Percentiles rank a stretch among this genome's conserved stretches.
Conservation (phyloP, 2,113 vertebrate genomes). For the Semnornis frantzii region DNA sequence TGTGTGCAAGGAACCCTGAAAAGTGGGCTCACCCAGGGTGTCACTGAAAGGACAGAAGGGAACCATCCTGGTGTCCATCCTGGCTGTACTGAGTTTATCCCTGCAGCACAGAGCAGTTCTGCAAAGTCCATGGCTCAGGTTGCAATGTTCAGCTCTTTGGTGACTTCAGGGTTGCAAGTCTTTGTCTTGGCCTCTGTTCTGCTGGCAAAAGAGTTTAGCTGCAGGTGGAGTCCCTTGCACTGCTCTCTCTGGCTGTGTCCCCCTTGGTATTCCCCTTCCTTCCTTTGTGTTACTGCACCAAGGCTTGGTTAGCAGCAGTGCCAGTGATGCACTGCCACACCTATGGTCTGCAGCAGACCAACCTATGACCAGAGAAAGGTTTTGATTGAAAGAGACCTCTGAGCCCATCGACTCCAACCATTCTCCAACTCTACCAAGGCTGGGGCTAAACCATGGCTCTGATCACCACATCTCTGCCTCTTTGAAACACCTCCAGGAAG, state of each 20-base stretch:
- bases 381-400: too few relatives aligned
- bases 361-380: too few relatives aligned
- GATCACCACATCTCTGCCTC: too few relatives aligned
- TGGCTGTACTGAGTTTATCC: slow-evolving; percentile 28
- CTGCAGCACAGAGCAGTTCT: slow-evolving; percentile 25
- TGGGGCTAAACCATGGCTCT: too few relatives aligned
- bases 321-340: neutral
- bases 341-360: neutral
- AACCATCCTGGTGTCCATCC: slow-evolving; percentile 43
- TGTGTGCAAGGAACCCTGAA: slow-evolving; percentile 27
- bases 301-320: slow-evolving; percentile 16
- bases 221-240: slow-evolving; percentile 38
- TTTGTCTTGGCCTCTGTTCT: slow-evolving; percentile 52
- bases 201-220: slow-evolving; percentile 44
- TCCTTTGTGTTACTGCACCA: neutral
- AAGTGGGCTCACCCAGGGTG: neutral
- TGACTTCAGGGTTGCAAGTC: neutral
- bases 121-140: neutral
- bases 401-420: too few relatives aligned
- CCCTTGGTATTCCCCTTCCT: neutral
- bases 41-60: slow-evolving; percentile 26
- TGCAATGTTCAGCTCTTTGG: slow-evolving; percentile 28
- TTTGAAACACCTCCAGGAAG: too few relatives aligned
- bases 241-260: neutral
- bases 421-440: too few relatives aligned